These are phyloP conservation scores for Rhodophaea formosa DNA, from an alignment of 2,888 invertebrate species.

Conservation along the genomic window DNA sequence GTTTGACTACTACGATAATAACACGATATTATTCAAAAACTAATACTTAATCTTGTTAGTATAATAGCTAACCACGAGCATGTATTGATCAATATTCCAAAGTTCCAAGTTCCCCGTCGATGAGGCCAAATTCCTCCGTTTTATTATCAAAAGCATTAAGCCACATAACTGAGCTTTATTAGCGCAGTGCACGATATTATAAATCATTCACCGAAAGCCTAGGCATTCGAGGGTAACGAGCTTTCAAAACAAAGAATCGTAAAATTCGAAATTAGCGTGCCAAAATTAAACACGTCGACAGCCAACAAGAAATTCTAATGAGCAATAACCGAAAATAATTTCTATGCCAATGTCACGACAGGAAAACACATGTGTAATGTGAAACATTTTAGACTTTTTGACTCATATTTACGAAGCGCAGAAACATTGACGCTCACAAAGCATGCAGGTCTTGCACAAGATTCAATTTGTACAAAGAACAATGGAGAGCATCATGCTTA, in stretches of 20 bases:
- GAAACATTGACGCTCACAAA: too few relatives aligned
- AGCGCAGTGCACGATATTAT: conserved; percentile 25
- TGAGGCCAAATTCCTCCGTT: conserved; percentile 22
- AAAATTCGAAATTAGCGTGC: conserved; percentile 15
- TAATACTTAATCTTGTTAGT: not conserved
- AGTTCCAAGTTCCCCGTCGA: conserved; percentile 25
- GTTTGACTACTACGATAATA: too few relatives aligned
- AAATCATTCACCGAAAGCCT: conserved; percentile 19
- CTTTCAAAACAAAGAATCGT: conserved; percentile 16
- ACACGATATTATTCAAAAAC: too few relatives aligned
- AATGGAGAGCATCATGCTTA: too few relatives aligned
- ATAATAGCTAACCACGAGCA: not conserved
- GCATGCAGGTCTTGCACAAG: too few relatives aligned
- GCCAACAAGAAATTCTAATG: conserved; percentile 11
- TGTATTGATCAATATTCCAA: conserved; percentile 12
- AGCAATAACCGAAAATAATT: conserved; percentile 7
- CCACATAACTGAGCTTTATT: conserved; percentile 29
- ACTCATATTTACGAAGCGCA: too few relatives aligned
- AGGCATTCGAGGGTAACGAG: conserved; percentile 16
- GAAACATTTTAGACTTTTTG: too few relatives aligned
- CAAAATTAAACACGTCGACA: conserved; percentile 13
- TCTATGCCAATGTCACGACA: conserved; percentile 21
- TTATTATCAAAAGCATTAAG: conserved; percentile 27
- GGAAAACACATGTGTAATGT: not conserved
- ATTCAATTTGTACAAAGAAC: too few relatives aligned